Evolutionary conservation across 2,113 vertebrate species (phyloP).

Genomic region (Cephalopterus ornatus): DNA sequence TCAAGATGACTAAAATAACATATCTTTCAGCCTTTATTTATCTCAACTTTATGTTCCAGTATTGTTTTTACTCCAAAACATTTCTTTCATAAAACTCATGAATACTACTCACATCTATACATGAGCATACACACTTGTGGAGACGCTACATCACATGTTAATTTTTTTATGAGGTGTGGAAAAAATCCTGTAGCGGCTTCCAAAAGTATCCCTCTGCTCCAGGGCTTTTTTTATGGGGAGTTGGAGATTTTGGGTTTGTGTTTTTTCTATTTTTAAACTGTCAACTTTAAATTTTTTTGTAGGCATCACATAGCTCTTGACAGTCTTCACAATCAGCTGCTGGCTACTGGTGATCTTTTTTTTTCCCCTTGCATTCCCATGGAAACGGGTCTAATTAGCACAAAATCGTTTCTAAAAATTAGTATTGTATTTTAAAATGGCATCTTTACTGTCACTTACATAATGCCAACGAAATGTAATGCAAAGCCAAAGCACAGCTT

Average conservation of each 20-base stretch:
- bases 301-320: not conserved
- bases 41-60: not conserved
- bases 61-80: not conserved
- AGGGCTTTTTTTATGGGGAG: not conserved
- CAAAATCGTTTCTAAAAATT: not conserved
- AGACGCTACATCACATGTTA: not conserved
- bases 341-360: not conserved
- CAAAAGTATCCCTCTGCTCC: not conserved
- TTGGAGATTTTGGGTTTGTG: not conserved
- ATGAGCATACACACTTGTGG: too few relatives aligned
- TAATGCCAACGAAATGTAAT: not conserved
- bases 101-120: not conserved
- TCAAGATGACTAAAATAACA: not conserved
- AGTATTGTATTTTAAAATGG: conserved; percentile 7
- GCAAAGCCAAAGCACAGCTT: not conserved
- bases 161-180: not conserved
- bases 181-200: not conserved
- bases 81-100: not conserved
- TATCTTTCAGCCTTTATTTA: not conserved
- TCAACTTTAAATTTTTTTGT: not conserved
- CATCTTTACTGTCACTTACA: not conserved
- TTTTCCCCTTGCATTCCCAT: conserved; percentile 16
- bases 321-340: not conserved
- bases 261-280: not conserved
- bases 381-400: conserved; percentile 36